A percentile compares a stretch with the other conserved stretches of the same genome.
Evolutionary conservation across 2,113 vertebrate species (phyloP).

Genomic region (Engraulis encrasicolus): DNA sequence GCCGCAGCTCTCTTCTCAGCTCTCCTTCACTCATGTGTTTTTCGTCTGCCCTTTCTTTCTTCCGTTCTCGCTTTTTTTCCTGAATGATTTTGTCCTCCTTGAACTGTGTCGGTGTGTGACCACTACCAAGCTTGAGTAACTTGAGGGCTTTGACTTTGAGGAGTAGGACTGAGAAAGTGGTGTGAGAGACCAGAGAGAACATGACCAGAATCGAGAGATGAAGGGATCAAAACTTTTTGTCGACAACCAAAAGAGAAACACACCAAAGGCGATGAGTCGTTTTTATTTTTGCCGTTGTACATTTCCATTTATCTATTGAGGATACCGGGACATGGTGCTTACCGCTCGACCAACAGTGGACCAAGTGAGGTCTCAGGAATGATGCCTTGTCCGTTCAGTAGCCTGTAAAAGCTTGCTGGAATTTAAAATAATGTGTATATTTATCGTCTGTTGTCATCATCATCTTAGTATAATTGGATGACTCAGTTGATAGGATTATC

Average conservation of each 20-base stretch:
- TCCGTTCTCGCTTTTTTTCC: slow-evolving; percentile 16
- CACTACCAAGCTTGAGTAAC: background rate
- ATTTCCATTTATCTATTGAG: background rate
- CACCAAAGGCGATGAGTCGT: background rate
- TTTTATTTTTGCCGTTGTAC: background rate
- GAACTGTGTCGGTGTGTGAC: background rate
- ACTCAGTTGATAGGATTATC: background rate
- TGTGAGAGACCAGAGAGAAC: background rate
- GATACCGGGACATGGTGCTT: background rate
- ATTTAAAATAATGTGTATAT: too few species aligned
- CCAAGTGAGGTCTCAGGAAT: background rate
- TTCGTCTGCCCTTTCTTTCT: background rate
- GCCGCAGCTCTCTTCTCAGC: background rate
- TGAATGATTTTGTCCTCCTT: background rate
- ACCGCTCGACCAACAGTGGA: background rate
- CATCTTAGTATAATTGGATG: background rate
- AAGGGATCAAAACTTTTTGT: background rate
- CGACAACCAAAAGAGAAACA: background rate
- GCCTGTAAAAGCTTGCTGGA: background rate
- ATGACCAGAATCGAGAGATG: background rate
- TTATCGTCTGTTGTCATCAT: background rate
- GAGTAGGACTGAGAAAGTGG: background rate
- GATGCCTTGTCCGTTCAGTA: slow-evolving; percentile 2
- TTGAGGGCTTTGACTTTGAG: background rate
- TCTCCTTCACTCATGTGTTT: background rate